Evolutionary conservation across 2,797 vertebrate genomes (phyloP), one percentile per base, ranked within the genome.

Genomic region (Rhinichthys osculus): DNA sequence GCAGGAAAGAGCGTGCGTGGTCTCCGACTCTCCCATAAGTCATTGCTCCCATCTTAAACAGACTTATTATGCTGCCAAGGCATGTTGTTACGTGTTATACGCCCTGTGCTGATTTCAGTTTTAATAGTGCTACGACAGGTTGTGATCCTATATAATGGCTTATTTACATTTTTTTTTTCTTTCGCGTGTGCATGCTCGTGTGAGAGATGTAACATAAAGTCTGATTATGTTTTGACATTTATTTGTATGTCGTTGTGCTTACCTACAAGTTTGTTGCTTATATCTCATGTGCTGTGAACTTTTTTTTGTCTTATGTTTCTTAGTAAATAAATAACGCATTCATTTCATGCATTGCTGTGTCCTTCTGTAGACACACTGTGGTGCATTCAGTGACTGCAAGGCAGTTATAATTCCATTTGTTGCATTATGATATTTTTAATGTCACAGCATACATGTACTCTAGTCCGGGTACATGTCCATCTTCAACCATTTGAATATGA

Each of bases 1-100:
- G 95, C 95, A 94, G 93, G 94, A 95, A 95, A 96, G 91, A 95
- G 95, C 89, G 94, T 95, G 95, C 93, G 91, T 92, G 93, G 93
- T 95, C 94, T 93, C 93, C 93, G 92, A 94, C 95, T 96, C 94
- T 93, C 94, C 95, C 93, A 92, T 90, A 93, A 91, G 91, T 91
- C 84, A 91, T 89, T 91, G 88, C 86, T 91, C 90, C 93, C 85
- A 81, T 93, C 87, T 90, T 89, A 90, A 89, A 89, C 87, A 90
- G 52, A 89, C 88, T 92, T 89, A 91, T 93, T 94, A 93, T 92
- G 89, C 88, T 89, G 90, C 90, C 78, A 78, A 76, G 74, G 85
- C 91, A 92, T 94, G 91, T 78, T 93, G 93, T 92, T 90, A 89
- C 91, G 91, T 91, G 87, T 88, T 74, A 54, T 23, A 47, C 5